phyloP scores from a whole-genome alignment of 2,113 vertebrate species.

The Uropsilus gracilis region DNA sequence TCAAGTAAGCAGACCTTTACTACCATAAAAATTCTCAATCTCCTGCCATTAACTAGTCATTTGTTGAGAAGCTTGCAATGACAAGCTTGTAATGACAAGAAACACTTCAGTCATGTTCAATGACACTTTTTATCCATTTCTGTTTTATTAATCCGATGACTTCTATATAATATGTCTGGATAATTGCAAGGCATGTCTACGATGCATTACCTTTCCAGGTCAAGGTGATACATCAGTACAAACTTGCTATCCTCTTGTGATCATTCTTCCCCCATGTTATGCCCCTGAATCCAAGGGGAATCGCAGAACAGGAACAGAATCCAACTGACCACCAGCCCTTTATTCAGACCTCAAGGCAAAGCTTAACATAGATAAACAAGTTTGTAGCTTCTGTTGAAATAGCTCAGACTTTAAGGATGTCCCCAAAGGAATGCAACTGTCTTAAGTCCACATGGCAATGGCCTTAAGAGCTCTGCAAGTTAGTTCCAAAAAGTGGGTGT shows the following conservation, averaged over 20 bases:
- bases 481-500: neutral
- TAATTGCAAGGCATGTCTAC: neutral
- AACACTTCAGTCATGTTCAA: neutral
- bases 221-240: neutral
- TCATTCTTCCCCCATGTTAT: neutral
- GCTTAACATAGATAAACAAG: neutral
- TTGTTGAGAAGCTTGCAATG: constrained; percentile 46
- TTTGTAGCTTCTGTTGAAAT: neutral
- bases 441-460: neutral
- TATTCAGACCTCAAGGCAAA: neutral
- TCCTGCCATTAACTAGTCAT: constrained; percentile 20
- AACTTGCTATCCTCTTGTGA: neutral
- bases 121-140: neutral
- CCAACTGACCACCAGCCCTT: neutral
- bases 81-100: constrained; percentile 1
- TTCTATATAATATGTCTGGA: neutral
- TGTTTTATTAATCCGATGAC: neutral
- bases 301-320: neutral
- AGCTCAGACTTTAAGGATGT: neutral
- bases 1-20: neutral
- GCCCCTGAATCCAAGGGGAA: neutral
- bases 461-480: neutral
- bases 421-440: neutral
- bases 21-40: neutral
- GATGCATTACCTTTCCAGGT: neutral